Evolutionary conservation across 2,888 invertebrate genomes (phyloP).

Genomic region (Alloscopus bannaensis): DNA sequence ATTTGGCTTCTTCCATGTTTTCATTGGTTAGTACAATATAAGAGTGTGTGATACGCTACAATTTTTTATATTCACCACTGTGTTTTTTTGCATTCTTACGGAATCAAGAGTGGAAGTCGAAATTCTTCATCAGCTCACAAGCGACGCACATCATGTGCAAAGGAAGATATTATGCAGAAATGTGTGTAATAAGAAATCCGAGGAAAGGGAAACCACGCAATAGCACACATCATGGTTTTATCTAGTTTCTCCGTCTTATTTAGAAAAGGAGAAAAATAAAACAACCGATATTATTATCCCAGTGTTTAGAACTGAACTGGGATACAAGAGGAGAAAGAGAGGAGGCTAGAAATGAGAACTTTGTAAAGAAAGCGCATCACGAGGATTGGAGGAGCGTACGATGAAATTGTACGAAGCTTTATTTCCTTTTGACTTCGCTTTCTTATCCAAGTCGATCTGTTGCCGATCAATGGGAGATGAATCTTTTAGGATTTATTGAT

Average conservation of each 20-base stretch:
- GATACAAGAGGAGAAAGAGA: neutral
- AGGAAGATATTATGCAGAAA: slow-evolving; percentile 14
- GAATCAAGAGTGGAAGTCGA: slow-evolving; percentile 20
- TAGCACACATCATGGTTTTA: slow-evolving; percentile 23
- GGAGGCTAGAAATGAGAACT: neutral
- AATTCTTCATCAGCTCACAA: neutral
- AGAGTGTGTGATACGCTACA: too few relatives aligned
- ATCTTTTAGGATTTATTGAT: slow-evolving; percentile 63
- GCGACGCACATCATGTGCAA: too few relatives aligned
- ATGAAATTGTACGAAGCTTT: too few relatives aligned
- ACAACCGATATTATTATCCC: slow-evolving; percentile 28
- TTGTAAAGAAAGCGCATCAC: too few relatives aligned
- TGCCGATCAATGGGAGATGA: slow-evolving; percentile 60
- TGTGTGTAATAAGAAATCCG: neutral
- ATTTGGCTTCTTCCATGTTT: too few relatives aligned
- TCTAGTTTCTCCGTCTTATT: slow-evolving; percentile 44
- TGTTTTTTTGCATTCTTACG: slow-evolving; percentile 30
- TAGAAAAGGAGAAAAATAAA: too few relatives aligned
- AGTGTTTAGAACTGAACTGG: too few relatives aligned
- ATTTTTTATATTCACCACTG: too few relatives aligned
- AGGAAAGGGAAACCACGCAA: slow-evolving; percentile 28
- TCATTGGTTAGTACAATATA: too few relatives aligned
- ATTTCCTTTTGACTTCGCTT: slow-evolving; percentile 22
- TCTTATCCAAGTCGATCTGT: slow-evolving; percentile 53
- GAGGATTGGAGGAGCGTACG: too few relatives aligned